These are phyloP conservation scores for Falco concolor DNA, from an alignment of 2,797 vertebrate species.

Conservation along the genomic window DNA sequence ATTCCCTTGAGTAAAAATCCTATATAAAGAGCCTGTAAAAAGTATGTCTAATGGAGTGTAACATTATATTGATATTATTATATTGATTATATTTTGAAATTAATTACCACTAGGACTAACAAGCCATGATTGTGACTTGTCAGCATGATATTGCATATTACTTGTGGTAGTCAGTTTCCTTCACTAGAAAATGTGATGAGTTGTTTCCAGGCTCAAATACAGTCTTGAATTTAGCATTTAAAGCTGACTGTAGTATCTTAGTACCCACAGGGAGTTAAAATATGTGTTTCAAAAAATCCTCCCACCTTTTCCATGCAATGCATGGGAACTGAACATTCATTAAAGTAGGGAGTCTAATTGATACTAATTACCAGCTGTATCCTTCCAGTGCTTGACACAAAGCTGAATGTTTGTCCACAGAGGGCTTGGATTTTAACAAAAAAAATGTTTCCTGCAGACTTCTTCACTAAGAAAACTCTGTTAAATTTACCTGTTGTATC, in stretches of 20 bases:
- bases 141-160: background rate
- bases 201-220: background rate
- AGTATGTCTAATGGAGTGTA: background rate
- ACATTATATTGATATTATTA: background rate
- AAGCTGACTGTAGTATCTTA: background rate
- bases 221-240: background rate
- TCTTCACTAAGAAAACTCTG: background rate
- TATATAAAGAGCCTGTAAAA: background rate
- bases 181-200: background rate
- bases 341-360: background rate
- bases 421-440: background rate
- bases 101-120: background rate
- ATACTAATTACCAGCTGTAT: background rate
- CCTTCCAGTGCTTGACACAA: background rate
- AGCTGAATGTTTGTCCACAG: background rate
- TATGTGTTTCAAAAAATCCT: background rate
- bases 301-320: background rate
- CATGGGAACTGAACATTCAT: background rate
- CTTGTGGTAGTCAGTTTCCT: background rate
- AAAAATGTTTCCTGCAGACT: background rate
- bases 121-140: background rate
- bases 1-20: background rate
- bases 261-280: background rate
- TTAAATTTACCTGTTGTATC: background rate
- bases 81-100: background rate